These are phyloP conservation scores for Parasteatoda tepidariorum DNA, from an alignment of 1,140 invertebrate species.

Conservation along the genomic window DNA sequence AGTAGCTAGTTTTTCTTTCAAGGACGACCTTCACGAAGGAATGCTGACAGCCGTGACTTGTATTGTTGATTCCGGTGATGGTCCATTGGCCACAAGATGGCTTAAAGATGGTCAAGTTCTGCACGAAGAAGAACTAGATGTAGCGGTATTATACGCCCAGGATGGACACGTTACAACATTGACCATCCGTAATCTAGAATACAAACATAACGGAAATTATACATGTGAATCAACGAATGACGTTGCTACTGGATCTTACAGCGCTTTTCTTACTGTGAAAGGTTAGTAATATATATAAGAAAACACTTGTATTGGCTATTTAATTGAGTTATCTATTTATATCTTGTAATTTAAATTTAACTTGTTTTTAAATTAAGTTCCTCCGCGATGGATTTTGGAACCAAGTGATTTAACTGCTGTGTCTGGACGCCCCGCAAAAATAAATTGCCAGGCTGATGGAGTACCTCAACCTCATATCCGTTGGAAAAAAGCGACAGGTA, in stretches of 20 bases:
- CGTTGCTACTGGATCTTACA: slow-evolving; percentile 70
- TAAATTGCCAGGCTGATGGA: slow-evolving; percentile 91
- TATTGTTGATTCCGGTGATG: slow-evolving; percentile 68
- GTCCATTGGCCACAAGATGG: slow-evolving; percentile 71
- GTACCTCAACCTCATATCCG: slow-evolving; percentile 88
- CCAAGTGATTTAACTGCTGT: slow-evolving; percentile 88
- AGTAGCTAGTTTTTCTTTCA: slow-evolving; percentile 74
- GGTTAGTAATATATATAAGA: too few species aligned
- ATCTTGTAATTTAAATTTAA: neutral
- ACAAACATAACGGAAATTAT: slow-evolving; percentile 73
- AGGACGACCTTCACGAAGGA: slow-evolving; percentile 74
- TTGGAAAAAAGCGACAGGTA: slow-evolving; percentile 74
- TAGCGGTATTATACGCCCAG: slow-evolving; percentile 54
- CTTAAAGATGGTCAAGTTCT: slow-evolving; percentile 72
- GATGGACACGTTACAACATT: slow-evolving; percentile 69
- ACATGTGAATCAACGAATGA: slow-evolving; percentile 73
- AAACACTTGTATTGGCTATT: neutral
- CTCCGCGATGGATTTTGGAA: slow-evolving; percentile 90
- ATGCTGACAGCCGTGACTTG: slow-evolving; percentile 72
- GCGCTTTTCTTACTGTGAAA: slow-evolving; percentile 66
- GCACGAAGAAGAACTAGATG: slow-evolving; percentile 21
- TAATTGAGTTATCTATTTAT: neutral
- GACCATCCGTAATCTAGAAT: slow-evolving; percentile 67
- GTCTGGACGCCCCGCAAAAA: slow-evolving; percentile 81
- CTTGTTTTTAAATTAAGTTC: slow-evolving; percentile 73